These are phyloP conservation scores for Himalopsyche japonica DNA, from an alignment of 2,888 invertebrate species.

Conservation along the genomic window DNA sequence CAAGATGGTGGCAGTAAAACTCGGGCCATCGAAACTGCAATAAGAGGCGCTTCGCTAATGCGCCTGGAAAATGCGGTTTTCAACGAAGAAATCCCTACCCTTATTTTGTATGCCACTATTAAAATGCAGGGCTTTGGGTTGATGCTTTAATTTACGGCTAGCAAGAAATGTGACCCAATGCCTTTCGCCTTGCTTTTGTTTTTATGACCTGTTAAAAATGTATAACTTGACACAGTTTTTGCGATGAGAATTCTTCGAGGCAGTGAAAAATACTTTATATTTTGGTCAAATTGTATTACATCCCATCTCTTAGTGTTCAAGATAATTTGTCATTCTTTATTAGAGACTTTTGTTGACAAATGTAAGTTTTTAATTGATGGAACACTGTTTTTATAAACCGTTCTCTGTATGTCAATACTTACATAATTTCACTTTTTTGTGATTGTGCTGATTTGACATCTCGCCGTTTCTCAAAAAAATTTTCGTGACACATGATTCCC, in stretches of 20 bases:
- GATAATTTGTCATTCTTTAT: too few relatives aligned
- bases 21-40: neutral
- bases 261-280: too few relatives aligned
- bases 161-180: neutral
- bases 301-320: too few relatives aligned
- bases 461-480: too few relatives aligned
- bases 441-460: too few relatives aligned
- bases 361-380: too few relatives aligned
- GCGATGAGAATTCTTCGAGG: neutral
- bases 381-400: too few relatives aligned
- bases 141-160: neutral
- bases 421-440: too few relatives aligned
- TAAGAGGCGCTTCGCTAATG: constrained; percentile 5
- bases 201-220: neutral
- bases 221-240: neutral
- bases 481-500: too few relatives aligned
- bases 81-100: neutral
- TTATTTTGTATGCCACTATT: constrained; percentile 4
- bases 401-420: too few relatives aligned
- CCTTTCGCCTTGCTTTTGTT: neutral
- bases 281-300: too few relatives aligned
- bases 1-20: neutral
- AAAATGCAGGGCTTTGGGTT: neutral
- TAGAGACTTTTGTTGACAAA: too few relatives aligned
- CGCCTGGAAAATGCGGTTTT: constrained; percentile 7